phyloP scores from a whole-genome alignment of 2,797 vertebrate species.

The Micropoecilia bifurca region DNA sequence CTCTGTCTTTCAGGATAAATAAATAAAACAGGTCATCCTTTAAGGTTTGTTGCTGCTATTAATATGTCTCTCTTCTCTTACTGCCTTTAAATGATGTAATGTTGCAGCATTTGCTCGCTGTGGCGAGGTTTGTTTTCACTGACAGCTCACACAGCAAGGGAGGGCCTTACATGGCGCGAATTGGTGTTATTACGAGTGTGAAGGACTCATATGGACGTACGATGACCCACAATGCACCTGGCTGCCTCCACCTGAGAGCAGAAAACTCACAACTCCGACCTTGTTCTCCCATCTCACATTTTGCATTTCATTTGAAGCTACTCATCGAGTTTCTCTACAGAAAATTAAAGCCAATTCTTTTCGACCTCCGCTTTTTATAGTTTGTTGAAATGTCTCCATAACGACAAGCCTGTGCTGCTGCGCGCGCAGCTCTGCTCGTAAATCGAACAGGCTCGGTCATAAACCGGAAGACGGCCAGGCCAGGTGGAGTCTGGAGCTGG shows the following conservation, averaged over 20 bases:
- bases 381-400: background rate
- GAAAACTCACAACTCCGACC: background rate
- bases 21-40: background rate
- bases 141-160: constrained; percentile 16
- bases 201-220: constrained; percentile 28
- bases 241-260: constrained; percentile 2
- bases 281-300: background rate
- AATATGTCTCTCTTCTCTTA: background rate
- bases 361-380: background rate
- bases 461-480: background rate
- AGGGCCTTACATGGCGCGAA: constrained; percentile 9
- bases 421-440: background rate
- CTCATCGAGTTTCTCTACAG: background rate
- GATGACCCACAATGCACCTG: constrained; percentile 39
- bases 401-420: background rate
- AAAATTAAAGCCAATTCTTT: background rate
- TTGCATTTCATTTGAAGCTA: background rate
- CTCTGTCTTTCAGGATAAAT: background rate
- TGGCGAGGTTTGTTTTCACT: constrained; percentile 59
- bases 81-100: constrained; percentile 56
- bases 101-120: constrained; percentile 38
- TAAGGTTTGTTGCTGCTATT: background rate
- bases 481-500: background rate
- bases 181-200: background rate
- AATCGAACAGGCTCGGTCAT: background rate